Conservation (phyloP, 2,113 vertebrate species). For the Neofelis nebulosa region DNA sequence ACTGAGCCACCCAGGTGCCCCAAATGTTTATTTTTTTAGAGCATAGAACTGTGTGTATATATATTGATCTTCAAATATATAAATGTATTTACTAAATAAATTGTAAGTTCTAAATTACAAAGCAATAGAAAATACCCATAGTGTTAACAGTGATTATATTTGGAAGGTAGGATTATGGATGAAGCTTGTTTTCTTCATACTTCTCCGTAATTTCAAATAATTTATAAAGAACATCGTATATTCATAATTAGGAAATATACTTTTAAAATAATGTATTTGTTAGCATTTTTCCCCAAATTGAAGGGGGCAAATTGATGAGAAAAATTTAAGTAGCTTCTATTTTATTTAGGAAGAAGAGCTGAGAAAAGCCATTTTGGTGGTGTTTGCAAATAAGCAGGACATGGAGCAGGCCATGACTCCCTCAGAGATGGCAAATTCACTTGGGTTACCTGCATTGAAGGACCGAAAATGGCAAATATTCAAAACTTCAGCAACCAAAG, state of each 20-base stretch:
- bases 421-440: slow-evolving; percentile 95
- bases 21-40: not conserved
- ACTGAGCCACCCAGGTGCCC: no score
- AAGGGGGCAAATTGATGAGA: not conserved
- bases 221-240: not conserved
- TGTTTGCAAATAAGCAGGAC: slow-evolving; percentile 99
- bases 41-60: not conserved
- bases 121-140: not conserved
- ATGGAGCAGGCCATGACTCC: slow-evolving; percentile 99
- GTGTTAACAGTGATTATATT: not conserved
- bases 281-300: not conserved
- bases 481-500: slow-evolving; percentile 98
- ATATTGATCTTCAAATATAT: not conserved
- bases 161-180: not conserved
- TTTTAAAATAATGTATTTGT: not conserved
- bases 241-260: slow-evolving; percentile 26
- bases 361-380: slow-evolving; percentile 98
- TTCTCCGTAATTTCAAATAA: slow-evolving; percentile 8
- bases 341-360: slow-evolving; percentile 94
- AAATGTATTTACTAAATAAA: not conserved
- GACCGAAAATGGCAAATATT: slow-evolving; percentile 99
- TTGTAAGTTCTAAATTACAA: not conserved
- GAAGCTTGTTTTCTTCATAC: not conserved
- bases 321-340: not conserved
- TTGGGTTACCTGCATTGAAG: slow-evolving; percentile 95